These are phyloP conservation scores for Latrodectus geometricus DNA, from an alignment of 1,140 invertebrate genomes.

Conservation along the genomic window DNA sequence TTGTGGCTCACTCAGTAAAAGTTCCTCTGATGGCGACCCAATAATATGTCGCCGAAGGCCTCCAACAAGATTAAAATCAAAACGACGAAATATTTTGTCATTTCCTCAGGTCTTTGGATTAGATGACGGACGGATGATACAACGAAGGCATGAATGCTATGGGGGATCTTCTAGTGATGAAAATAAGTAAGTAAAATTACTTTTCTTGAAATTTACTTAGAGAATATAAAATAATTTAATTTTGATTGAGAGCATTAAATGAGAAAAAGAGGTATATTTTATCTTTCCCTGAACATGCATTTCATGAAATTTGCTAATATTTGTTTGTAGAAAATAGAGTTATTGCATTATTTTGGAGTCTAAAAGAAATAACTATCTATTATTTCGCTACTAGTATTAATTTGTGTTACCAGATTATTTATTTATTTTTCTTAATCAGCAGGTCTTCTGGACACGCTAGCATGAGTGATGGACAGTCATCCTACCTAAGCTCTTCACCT, in stretches of 20 bases:
- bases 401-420: not conserved
- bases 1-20: conserved; percentile 70
- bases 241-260: too few relatives aligned
- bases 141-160: conserved; percentile 81
- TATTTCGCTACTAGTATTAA: not conserved
- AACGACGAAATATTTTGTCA: conserved; percentile 70
- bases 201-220: not conserved
- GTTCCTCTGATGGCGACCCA: conserved; percentile 69
- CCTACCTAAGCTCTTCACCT: conserved; percentile 64
- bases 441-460: conserved; percentile 87
- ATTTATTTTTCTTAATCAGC: not conserved
- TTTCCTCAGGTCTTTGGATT: conserved; percentile 76
- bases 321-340: too few relatives aligned
- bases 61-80: conserved; percentile 68
- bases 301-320: too few relatives aligned
- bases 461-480: conserved; percentile 81
- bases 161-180: conserved; percentile 87
- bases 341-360: too few relatives aligned
- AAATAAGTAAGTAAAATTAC: conserved; percentile 72
- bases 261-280: too few relatives aligned
- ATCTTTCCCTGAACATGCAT: too few relatives aligned
- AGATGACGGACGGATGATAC: conserved; percentile 71
- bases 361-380: not conserved
- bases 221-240: too few relatives aligned
- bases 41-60: conserved; percentile 65